Percentiles rank a stretch among this genome's conserved stretches.
Conservation (phyloP, 2,113 vertebrate species). For the Peromyscus leucopus region DNA sequence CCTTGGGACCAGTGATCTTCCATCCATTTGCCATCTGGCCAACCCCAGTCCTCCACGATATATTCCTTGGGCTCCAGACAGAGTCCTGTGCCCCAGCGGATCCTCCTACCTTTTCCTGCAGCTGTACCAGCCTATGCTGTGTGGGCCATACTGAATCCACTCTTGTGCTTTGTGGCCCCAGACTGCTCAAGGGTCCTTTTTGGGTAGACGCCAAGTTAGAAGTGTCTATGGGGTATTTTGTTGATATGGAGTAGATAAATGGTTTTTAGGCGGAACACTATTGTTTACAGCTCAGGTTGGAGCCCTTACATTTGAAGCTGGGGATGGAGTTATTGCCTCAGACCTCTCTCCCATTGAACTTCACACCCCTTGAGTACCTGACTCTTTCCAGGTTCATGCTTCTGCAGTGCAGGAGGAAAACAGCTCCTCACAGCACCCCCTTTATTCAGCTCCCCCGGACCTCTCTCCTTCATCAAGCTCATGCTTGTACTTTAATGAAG, state of each 20-base stretch:
- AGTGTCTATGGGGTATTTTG: background rate
- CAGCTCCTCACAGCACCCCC: background rate
- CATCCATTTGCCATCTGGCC: background rate
- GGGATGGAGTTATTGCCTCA: background rate
- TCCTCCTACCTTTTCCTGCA: background rate
- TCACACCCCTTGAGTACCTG: background rate
- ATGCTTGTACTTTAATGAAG: background rate
- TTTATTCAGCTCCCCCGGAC: background rate
- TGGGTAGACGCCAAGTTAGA: background rate
- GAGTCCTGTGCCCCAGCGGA: background rate
- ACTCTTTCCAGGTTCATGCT: background rate
- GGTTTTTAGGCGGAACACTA: background rate
- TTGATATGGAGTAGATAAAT: background rate
- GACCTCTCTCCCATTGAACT: background rate
- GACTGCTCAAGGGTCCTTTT: background rate
- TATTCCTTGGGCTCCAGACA: background rate
- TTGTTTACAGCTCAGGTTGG: background rate
- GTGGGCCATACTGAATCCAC: fast-evolving
- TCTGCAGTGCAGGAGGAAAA: background rate
- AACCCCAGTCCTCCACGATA: background rate
- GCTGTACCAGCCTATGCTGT: background rate
- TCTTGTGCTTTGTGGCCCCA: background rate
- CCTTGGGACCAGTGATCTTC: background rate
- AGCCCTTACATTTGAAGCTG: background rate
- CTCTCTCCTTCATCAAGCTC: background rate